These are phyloP conservation scores for Catagonus wagneri DNA, from an alignment of 2,113 vertebrate species.

Conservation along the genomic window DNA sequence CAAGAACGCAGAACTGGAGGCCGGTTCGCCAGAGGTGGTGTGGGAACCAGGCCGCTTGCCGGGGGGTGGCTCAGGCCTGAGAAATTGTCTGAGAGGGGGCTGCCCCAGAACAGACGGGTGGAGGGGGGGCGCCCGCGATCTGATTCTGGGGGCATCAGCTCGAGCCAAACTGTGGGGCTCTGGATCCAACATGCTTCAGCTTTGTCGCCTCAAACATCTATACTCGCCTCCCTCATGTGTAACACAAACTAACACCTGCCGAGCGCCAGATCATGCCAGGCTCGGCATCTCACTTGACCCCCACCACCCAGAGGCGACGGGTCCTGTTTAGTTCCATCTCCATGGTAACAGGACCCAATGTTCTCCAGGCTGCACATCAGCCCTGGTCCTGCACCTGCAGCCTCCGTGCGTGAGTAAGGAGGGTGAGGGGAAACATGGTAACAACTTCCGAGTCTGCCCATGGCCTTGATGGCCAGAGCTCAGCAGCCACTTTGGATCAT, in stretches of 20 bases:
- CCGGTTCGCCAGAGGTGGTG: neutral
- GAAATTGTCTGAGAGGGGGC: neutral
- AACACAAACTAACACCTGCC: neutral
- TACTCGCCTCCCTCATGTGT: fast-evolving
- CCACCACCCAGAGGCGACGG: fast-evolving
- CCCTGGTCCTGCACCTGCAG: neutral
- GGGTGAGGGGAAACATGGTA: fast-evolving
- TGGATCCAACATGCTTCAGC: neutral
- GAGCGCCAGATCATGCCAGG: fast-evolving
- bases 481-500: neutral
- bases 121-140: neutral
- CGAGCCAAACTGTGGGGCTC: neutral
- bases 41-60: neutral
- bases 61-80: neutral
- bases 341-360: neutral
- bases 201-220: neutral
- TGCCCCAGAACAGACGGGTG: neutral
- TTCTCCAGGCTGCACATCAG: neutral
- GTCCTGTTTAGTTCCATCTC: fast-evolving
- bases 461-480: neutral
- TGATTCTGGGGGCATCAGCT: neutral
- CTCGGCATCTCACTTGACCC: neutral
- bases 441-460: neutral
- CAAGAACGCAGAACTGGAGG: neutral
- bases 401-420: neutral